Percentiles rank a stretch among this genome's conserved stretches.
Conservation (phyloP, 2,888 invertebrate species). For the Lomographa bimaculata region DNA sequence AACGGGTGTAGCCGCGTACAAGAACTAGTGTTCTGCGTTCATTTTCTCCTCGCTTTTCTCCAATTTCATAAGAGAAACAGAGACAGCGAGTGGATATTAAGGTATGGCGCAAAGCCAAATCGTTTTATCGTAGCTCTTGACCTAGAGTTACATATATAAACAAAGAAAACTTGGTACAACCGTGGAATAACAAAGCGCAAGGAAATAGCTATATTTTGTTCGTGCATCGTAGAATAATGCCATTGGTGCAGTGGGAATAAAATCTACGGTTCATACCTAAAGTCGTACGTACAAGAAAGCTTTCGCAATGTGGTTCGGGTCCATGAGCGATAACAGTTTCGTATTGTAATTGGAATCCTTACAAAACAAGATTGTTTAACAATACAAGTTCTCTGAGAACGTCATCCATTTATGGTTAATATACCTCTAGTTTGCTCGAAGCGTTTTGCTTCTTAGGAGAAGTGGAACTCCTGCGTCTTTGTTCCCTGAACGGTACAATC, state of each 20-base stretch:
- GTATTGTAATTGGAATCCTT: no score
- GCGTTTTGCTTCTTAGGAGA: no score
- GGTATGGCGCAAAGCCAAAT: constrained; percentile 56
- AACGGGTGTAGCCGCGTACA: no score
- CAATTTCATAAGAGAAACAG: constrained; percentile 24
- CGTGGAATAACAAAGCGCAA: constrained; percentile 38
- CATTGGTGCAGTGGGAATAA: constrained; percentile 28
- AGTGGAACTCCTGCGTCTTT: no score
- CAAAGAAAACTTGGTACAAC: constrained; percentile 39
- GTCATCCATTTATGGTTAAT: no score
- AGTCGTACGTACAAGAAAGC: constrained; percentile 4
- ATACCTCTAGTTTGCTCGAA: no score
- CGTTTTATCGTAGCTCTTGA: constrained; percentile 58
- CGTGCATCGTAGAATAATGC: constrained; percentile 25
- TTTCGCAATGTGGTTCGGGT: not conserved
- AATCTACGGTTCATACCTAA: constrained; percentile 26
- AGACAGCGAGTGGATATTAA: constrained; percentile 30
- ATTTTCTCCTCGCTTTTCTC: no score
- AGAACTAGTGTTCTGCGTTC: no score
- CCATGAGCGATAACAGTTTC: not conserved
- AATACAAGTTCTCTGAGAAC: no score
- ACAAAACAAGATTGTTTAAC: no score
- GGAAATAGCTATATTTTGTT: constrained; percentile 35
- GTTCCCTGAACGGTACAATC: no score
- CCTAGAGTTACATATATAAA: constrained; percentile 67